Percentiles rank a stretch among this genome's conserved stretches.
Evolutionary conservation across 2,113 vertebrate genomes (phyloP).

Genomic region (Cnemophilus loriae): DNA sequence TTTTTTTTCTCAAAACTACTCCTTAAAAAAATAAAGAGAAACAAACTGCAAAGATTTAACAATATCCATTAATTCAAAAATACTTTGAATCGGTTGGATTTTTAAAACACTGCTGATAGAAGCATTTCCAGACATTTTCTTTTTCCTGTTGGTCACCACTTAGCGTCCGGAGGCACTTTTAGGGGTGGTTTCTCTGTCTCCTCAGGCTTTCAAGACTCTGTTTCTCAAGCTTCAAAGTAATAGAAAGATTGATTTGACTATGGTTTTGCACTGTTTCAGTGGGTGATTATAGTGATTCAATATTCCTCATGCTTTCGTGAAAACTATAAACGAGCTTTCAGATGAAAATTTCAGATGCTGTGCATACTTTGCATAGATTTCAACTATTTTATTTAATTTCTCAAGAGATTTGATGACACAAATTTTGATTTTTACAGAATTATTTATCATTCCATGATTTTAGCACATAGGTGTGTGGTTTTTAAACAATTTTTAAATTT

Average conservation of each 20-base stretch:
- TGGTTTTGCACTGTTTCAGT: background rate
- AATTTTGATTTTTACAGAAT: background rate
- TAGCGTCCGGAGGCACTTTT: rapidly evolving
- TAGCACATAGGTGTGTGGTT: rapidly evolving
- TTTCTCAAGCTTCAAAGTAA: background rate
- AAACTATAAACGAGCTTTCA: background rate
- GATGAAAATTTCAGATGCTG: background rate
- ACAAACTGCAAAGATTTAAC: background rate
- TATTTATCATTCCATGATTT: background rate
- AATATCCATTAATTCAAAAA: background rate
- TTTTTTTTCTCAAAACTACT: background rate
- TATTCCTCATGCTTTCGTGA: background rate
- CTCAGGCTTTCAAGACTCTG: background rate
- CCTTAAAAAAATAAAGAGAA: background rate
- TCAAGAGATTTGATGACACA: background rate
- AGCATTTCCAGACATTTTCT: background rate
- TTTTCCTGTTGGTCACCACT: background rate
- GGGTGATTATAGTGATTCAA: background rate
- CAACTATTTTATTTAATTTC: background rate
- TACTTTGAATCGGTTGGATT: background rate
- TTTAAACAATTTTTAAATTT: background rate
- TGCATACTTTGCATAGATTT: background rate
- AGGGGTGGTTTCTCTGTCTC: background rate
- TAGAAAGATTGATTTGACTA: background rate
- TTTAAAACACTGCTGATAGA: background rate